A percentile compares a stretch with the other conserved stretches of the same genome.
Evolutionary conservation across 2,797 vertebrate species (phyloP).

Genomic region (Etheostoma nigrum): DNA sequence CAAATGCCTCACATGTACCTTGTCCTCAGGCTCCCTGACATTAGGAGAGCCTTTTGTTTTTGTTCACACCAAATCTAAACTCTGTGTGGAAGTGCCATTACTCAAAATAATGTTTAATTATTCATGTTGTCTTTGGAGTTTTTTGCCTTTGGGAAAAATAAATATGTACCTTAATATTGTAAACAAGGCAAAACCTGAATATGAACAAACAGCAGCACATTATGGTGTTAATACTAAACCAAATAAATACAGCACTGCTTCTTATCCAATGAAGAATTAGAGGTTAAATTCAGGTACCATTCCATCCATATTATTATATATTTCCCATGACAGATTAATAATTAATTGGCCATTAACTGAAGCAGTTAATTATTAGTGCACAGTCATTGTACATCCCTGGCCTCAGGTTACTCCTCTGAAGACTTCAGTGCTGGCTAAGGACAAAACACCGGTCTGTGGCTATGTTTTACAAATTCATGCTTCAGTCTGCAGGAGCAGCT

Average conservation of each 20-base stretch:
- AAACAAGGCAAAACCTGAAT: slow-evolving; percentile 24
- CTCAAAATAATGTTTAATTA: slow-evolving; percentile 49
- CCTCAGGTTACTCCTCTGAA: slow-evolving; percentile 48
- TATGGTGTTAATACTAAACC: slow-evolving; percentile 17
- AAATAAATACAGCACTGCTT: slow-evolving; percentile 1
- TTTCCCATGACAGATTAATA: slow-evolving; percentile 45
- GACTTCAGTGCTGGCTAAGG: slow-evolving; percentile 34
- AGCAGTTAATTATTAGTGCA: slow-evolving; percentile 48
- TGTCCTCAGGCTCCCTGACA: slow-evolving; percentile 55
- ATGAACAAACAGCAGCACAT: slow-evolving; percentile 12
- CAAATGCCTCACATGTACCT: slow-evolving; percentile 55
- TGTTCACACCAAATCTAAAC: slow-evolving; percentile 25
- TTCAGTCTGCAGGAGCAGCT: slow-evolving; percentile 33
- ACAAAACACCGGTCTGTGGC: slow-evolving; percentile 24
- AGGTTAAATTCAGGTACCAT: slow-evolving; percentile 18
- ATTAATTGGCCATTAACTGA: slow-evolving; percentile 53
- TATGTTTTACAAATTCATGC: slow-evolving; percentile 45
- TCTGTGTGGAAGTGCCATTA: slow-evolving; percentile 22
- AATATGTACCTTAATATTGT: slow-evolving; percentile 20
- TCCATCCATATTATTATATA: slow-evolving; percentile 11
- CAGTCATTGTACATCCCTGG: slow-evolving; percentile 29
- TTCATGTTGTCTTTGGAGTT: background rate
- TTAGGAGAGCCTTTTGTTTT: slow-evolving; percentile 54
- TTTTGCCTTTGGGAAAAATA: background rate
- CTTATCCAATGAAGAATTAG: slow-evolving; percentile 15